Evolutionary conservation across 2,113 vertebrate species (phyloP).

Genomic region (Sula dactylatra): DNA sequence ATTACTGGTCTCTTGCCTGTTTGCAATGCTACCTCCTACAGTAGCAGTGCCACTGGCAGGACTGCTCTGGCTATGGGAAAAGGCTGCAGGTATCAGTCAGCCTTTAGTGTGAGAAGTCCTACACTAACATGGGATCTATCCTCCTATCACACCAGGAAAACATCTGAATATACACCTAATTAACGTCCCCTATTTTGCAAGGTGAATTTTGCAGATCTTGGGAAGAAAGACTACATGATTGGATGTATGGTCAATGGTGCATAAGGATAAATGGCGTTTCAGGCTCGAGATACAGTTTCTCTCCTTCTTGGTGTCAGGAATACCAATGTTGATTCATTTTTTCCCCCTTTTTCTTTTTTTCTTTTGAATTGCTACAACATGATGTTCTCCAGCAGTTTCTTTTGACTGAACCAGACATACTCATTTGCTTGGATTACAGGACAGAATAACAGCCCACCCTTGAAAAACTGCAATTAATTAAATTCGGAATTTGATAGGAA

Average conservation of each 20-base stretch:
- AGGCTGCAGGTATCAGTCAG: background rate
- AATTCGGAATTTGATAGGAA: background rate
- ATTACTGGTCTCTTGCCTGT: background rate
- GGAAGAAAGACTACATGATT: background rate
- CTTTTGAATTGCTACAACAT: background rate
- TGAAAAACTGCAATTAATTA: background rate
- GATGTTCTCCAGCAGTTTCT: background rate
- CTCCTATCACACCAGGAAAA: background rate
- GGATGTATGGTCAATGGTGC: background rate
- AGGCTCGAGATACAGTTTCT: background rate
- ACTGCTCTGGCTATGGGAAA: background rate
- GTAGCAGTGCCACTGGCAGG: fast-evolving
- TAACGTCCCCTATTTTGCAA: background rate
- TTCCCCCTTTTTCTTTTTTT: fast-evolving
- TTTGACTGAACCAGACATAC: background rate
- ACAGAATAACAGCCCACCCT: background rate
- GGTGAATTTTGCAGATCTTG: background rate
- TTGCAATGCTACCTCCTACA: background rate
- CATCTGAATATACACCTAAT: background rate
- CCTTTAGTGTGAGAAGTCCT: background rate
- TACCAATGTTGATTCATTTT: fast-evolving
- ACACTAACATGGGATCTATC: background rate
- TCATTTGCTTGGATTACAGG: background rate
- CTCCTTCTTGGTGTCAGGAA: background rate
- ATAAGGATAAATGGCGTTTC: background rate